A percentile compares a stretch with the other conserved stretches of the same genome.
phyloP scores from a whole-genome alignment of 92 coral and sea anemone species.

The Porites rus region DNA sequence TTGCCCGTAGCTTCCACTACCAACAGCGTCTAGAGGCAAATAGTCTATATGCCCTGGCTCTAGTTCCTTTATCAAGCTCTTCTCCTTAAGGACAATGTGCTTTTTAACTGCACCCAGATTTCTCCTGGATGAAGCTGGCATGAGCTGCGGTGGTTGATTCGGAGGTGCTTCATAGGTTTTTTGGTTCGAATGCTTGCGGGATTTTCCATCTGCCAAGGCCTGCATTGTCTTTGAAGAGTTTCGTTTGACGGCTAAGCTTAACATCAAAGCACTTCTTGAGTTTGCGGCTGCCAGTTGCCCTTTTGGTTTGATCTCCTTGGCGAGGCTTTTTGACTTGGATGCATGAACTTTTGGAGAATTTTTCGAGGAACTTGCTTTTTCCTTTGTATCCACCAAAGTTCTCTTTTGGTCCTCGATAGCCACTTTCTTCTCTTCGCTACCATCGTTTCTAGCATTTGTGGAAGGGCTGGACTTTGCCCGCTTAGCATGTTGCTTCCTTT shows the following conservation, averaged over 20 bases:
- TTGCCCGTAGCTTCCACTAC: slow-evolving; percentile 50
- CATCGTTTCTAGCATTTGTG: not conserved
- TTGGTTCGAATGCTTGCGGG: not conserved
- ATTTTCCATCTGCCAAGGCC: no score
- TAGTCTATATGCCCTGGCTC: not conserved
- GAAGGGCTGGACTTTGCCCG: not conserved
- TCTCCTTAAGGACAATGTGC: slow-evolving; percentile 6
- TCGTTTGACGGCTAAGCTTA: not conserved
- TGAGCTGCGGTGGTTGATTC: not conserved
- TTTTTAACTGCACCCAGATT: not conserved
- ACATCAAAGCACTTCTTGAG: slow-evolving; percentile 6
- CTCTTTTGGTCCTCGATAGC: not conserved
- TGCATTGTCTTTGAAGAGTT: no score
- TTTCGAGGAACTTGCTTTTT: no score
- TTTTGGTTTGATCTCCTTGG: not conserved
- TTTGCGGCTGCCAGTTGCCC: not conserved
- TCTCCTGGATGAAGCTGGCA: not conserved
- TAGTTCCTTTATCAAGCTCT: not conserved
- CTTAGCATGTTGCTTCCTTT: not conserved
- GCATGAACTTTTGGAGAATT: not conserved
- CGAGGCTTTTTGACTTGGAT: not conserved
- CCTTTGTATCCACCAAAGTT: not conserved
- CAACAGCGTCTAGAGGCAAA: slow-evolving; percentile 9
- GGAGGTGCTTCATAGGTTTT: not conserved
- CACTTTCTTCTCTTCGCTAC: not conserved